These are phyloP conservation scores for Epiblema foenella DNA, from an alignment of 2,888 invertebrate genomes.

Conservation along the genomic window DNA sequence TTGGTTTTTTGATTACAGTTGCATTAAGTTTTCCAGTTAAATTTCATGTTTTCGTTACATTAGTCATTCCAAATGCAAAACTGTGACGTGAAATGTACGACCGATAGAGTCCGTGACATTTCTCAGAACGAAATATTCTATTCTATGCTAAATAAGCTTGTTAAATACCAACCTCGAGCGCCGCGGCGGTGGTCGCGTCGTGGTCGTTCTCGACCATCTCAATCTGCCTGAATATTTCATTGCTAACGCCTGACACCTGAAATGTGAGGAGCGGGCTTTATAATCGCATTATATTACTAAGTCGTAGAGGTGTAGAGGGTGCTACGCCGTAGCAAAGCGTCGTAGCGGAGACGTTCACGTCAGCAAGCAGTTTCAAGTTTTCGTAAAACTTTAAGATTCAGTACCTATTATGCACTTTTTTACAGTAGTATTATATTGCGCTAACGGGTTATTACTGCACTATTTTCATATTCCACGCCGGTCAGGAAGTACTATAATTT, in stretches of 20 bases:
- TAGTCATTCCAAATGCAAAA: no score
- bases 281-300: slow-evolving; percentile 24
- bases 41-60: no score
- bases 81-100: no score
- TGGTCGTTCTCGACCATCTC: slow-evolving; percentile 98
- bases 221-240: slow-evolving; percentile 98
- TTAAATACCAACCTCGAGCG: slow-evolving; percentile 88
- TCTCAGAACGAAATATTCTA: no score
- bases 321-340: slow-evolving; percentile 28
- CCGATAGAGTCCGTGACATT: no score
- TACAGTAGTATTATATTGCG: no score
- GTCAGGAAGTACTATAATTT: no score
- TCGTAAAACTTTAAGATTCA: background rate
- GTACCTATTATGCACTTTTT: no score
- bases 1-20: no score
- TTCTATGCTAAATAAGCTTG: background rate
- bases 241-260: slow-evolving; percentile 97
- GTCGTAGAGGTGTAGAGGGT: slow-evolving; percentile 33
- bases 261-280: slow-evolving; percentile 32
- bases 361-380: background rate
- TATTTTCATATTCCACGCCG: no score
- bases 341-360: background rate
- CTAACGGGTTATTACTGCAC: no score
- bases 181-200: slow-evolving; percentile 96
- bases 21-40: no score